These are phyloP conservation scores for Manduca sexta DNA, from an alignment of 1,140 invertebrate genomes.

Conservation along the genomic window DNA sequence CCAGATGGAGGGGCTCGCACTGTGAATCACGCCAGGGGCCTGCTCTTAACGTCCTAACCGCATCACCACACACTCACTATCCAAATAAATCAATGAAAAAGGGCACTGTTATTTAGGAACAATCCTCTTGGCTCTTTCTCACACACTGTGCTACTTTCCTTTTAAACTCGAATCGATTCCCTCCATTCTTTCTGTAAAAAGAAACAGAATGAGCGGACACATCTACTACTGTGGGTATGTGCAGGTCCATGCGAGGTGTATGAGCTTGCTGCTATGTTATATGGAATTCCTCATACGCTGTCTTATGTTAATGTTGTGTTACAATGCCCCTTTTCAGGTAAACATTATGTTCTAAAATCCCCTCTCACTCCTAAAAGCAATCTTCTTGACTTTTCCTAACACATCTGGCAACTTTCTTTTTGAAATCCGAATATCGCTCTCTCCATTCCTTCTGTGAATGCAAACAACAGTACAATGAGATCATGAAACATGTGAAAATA, in stretches of 20 bases:
- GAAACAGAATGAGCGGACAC: conserved; percentile 65
- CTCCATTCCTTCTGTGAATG: conserved; percentile 95
- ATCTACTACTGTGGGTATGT: conserved; percentile 34
- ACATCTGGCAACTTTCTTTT: conserved; percentile 95
- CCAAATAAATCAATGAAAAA: conserved; percentile 68
- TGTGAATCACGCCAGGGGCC: conserved; percentile 30
- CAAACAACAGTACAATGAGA: conserved; percentile 29
- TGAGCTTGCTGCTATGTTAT: background rate
- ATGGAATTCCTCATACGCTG: background rate
- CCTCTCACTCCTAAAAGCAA: conserved; percentile 79
- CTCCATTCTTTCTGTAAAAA: conserved; percentile 96
- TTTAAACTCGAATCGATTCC: conserved; percentile 97
- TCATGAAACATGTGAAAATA: background rate
- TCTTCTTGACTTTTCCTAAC: conserved; percentile 98
- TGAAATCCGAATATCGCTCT: conserved; percentile 96
- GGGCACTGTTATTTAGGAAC: conserved; percentile 79
- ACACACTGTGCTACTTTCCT: conserved; percentile 97
- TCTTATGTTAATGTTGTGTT: conserved; percentile 38
- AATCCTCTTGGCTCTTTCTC: conserved; percentile 98
- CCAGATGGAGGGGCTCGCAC: conserved; percentile 46
- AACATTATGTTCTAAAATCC: conserved; percentile 43
- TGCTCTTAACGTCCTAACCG: conserved; percentile 45
- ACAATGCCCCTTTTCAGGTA: conserved; percentile 52
- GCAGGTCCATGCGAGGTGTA: background rate
- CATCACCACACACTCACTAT: conserved; percentile 66